phyloP scores from a whole-genome alignment of 1,140 invertebrate genomes.

The Drosophila subpulchrella region DNA sequence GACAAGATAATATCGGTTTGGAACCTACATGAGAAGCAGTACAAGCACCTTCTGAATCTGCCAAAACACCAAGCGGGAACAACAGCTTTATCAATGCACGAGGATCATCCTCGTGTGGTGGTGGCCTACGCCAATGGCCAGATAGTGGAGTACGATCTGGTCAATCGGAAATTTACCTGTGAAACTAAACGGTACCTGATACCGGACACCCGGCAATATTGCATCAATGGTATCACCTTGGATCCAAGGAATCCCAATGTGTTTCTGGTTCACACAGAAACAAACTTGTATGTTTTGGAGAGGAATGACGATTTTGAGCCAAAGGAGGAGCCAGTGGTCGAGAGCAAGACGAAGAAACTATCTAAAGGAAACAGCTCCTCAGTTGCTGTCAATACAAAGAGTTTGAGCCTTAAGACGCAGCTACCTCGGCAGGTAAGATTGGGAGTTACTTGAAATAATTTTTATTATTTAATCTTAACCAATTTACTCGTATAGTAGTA shows the following conservation, averaged over 20 bases:
- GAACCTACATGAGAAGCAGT: conserved; percentile 84
- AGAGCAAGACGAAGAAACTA: conserved; percentile 24
- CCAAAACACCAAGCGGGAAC: conserved; percentile 88
- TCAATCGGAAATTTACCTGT: conserved; percentile 86
- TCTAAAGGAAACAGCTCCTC: background rate
- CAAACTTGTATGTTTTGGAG: conserved; percentile 87
- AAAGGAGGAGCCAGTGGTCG: conserved; percentile 2
- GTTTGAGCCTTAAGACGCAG: conserved; percentile 9
- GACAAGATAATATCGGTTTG: conserved; percentile 88
- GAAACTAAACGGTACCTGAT: conserved; percentile 79
- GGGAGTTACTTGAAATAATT: no score
- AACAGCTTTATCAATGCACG: conserved; percentile 88
- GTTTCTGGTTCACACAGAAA: conserved; percentile 88
- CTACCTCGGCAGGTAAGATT: conserved; percentile 32
- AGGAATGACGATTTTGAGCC: conserved; percentile 1
- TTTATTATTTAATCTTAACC: no score
- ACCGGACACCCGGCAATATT: conserved; percentile 42
- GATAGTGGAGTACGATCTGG: conserved; percentile 89
- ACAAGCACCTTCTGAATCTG: conserved; percentile 86
- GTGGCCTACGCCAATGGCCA: conserved; percentile 90
- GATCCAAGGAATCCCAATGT: conserved; percentile 86
- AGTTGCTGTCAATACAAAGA: background rate
- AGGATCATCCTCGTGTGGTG: conserved; percentile 86
- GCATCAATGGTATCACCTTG: conserved; percentile 86
- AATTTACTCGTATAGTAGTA: background rate